phyloP scores from a whole-genome alignment of 1,140 invertebrate genomes.

The Goniozus legneri region DNA sequence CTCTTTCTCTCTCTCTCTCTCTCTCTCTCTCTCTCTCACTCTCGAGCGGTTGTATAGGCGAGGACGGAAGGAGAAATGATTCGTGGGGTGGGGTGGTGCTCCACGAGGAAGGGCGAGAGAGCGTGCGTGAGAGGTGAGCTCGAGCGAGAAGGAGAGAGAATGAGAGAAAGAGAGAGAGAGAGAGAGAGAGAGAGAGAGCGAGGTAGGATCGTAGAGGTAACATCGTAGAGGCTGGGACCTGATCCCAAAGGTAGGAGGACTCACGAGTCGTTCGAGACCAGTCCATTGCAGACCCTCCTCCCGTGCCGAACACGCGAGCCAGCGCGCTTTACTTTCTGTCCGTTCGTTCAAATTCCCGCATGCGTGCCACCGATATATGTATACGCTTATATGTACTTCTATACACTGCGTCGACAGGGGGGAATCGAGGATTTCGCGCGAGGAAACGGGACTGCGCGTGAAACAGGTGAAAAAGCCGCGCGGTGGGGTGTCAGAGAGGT shows the following conservation, averaged over 20 bases:
- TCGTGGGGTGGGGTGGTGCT: too few relatives aligned
- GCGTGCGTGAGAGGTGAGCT: slow-evolving; percentile 9
- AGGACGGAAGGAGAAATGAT: too few relatives aligned
- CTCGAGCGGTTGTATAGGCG: too few relatives aligned
- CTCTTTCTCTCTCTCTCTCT: too few relatives aligned
- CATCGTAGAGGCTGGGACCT: slow-evolving; percentile 49
- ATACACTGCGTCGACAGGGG: slow-evolving; percentile 18
- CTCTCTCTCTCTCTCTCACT: too few relatives aligned
- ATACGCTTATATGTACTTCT: slow-evolving; percentile 20
- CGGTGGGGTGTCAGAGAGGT: slow-evolving; percentile 10
- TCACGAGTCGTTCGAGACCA: slow-evolving; percentile 41
- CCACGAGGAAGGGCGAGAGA: slow-evolving; percentile 17
- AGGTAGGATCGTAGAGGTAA: slow-evolving; percentile 48
- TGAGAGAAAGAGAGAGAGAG: slow-evolving; percentile 22
- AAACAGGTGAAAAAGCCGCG: too few relatives aligned
- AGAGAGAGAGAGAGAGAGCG: too few relatives aligned
- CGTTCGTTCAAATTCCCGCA: slow-evolving; percentile 47
- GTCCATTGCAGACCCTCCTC: slow-evolving; percentile 53
- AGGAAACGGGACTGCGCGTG: too few relatives aligned
- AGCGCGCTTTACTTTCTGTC: slow-evolving; percentile 32
- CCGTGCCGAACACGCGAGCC: slow-evolving; percentile 45
- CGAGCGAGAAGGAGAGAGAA: slow-evolving; percentile 12
- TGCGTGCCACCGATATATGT: slow-evolving; percentile 15
- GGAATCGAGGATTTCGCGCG: slow-evolving; percentile 1
- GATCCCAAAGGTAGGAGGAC: slow-evolving; percentile 51